Base-by-base conservation (phyloP, 2,113 vertebrate species). In the Nycticryphes semicollaris region DNA sequence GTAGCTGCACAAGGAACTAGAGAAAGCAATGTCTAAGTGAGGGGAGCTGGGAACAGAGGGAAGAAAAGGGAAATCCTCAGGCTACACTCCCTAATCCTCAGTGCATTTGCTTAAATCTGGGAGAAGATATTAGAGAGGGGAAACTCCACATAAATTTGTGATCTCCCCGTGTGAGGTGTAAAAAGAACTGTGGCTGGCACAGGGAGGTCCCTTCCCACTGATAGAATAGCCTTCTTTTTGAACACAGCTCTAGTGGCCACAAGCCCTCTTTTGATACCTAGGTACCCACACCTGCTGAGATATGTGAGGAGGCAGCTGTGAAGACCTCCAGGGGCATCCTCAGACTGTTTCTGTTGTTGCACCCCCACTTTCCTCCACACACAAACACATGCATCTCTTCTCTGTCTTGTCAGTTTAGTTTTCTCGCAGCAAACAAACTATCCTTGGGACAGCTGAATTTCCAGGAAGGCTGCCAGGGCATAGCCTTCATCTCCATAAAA, bases 401-500 rank as follows among this genome's bases (percentile, higher is more conserved):
- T 94, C 93, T 90, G 68, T 85, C 90, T 87, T 96, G 96, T 95
- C 91, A 95, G 97, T 97, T 98, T 97, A 94, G 88, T 95, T 96
- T 97, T 97, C 84, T 93, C 0, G 2, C 91, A 86, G 93, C 97
- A 98, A 97, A 98, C 96, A 98, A 98, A 96, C 89, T 95, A 56
- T 98, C 96, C 95, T 85, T 81, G 84, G 72, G 94, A 87, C 89
- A 92, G 93, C 83, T 94, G 95, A 97, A 78, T 97, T 97, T 98
- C 97, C 94, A 98, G 98, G 98, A 98, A 97, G 90, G 85, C 53
- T 98, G 98, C 98, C 98, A 98, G 97, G 37, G 70, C 54, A 45
- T 96, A 97, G 96, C 96, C 95, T 97, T 97, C 95, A 93, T 96
- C 94, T 98, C 98, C 97, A 96, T 98, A 98, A 98, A 98, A 98